Percentiles rank a stretch among this genome's conserved stretches.
phyloP scores from a whole-genome alignment of 2,797 vertebrate genomes.

The Leuciscus waleckii region DNA sequence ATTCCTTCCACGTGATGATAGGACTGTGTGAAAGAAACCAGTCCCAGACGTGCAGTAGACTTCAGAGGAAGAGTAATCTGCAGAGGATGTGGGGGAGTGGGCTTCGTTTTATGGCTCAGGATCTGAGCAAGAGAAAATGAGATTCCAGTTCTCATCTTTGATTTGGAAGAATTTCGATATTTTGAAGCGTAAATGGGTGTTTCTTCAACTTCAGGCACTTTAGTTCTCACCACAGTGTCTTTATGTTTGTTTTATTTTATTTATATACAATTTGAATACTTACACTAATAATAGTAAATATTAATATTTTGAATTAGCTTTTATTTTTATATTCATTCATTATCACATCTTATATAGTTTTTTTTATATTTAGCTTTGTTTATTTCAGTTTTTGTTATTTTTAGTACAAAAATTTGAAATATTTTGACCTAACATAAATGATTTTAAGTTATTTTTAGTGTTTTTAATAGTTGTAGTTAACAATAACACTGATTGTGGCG shows the following conservation, averaged over 20 bases:
- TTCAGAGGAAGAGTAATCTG: conserved; percentile 36
- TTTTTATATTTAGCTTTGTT: not conserved
- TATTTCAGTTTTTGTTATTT: not conserved
- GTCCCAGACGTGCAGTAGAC: conserved; percentile 22
- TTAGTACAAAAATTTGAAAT: not conserved
- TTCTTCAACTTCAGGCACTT: not conserved
- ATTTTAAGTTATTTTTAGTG: too few relatives aligned
- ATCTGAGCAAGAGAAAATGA: conserved; percentile 33
- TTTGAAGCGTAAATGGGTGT: conserved; percentile 5
- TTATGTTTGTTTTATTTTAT: not conserved
- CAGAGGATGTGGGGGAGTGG: conserved; percentile 33
- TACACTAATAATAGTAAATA: not conserved
- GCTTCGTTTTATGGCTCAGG: conserved; percentile 19
- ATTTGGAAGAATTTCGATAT: conserved; percentile 17
- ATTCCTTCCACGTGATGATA: conserved; percentile 41
- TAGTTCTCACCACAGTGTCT: not conserved
- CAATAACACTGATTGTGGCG: not conserved
- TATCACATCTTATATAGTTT: too few relatives aligned
- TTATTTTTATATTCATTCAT: not conserved
- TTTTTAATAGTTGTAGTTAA: not conserved
- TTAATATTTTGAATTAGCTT: not conserved
- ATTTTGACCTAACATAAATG: not conserved
- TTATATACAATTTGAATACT: not conserved
- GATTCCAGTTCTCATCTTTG: conserved; percentile 30
- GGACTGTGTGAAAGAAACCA: conserved; percentile 48